Base-by-base conservation (phyloP, 2,113 vertebrate genomes). In the Siniperca chuatsi region DNA sequence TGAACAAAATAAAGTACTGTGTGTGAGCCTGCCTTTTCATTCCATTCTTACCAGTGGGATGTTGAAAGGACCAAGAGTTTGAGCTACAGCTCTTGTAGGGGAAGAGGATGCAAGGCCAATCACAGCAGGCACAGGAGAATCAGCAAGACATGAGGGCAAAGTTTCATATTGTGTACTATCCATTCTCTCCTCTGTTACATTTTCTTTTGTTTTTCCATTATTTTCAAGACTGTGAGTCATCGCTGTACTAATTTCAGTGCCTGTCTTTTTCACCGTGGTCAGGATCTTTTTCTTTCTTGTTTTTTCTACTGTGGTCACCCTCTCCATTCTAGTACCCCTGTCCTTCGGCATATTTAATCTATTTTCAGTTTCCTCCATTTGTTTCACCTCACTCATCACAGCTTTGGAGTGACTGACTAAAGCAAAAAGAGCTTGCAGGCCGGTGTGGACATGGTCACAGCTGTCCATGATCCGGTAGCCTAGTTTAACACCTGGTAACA, bases 41-140 rank as follows among this genome's bases (percentile, higher is more conserved):
- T n/a, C 1, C 1, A 50, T 7, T 87, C 89, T 93, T 78, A 96
- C 95, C 94, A 96, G 71, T 65, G 95, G 93, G 77, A 96, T 92
- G 21, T 85, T 81, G 58, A 96, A 94, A 55, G 95, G 91, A 16
- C 94, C 94, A 46, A 96, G 72, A 50, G 85, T 94, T 16, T 96
- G 92, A 78, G 95, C 94, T 35, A 95, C 70, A 57, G 95, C 95
- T 78, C 95, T 90, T 42, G 95, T 92, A 7, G 95, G 94, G 6
- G 95, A 93, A 18, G 95, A 96, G 0, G 95, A 96, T 58, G 95
- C 95, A 18, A 95, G 91, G 10, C 95, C 95, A 1, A 96, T 94
- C 23, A 96, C 87, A 82, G 90, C 95, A 61, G 94, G 52, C 4
- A 96, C 91, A n/a, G 95, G 94, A 57, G 90, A 90, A 72, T 79